A percentile compares a stretch with the other conserved stretches of the same genome.
Evolutionary conservation across 1,140 invertebrate genomes (phyloP).

Genomic region (Drosophila carrolli): DNA sequence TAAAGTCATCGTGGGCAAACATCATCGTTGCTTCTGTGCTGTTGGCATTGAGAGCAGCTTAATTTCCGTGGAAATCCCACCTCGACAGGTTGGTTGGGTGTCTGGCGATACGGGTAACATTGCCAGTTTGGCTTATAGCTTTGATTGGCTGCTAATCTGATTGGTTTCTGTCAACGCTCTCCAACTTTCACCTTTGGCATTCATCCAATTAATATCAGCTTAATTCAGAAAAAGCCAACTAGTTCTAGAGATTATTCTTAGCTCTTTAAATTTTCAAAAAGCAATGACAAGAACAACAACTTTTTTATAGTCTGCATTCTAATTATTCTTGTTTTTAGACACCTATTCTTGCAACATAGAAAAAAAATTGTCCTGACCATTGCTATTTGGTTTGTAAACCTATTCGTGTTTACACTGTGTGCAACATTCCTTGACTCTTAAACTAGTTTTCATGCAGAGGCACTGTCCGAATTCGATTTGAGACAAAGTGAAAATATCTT

Average conservation of each 20-base stretch:
- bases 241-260: background rate
- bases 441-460: slow-evolving; percentile 2
- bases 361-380: background rate
- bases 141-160: slow-evolving; percentile 59
- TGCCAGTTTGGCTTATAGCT: slow-evolving; percentile 24
- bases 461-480: slow-evolving; percentile 7
- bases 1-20: slow-evolving; percentile 10
- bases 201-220: background rate
- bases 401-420: background rate
- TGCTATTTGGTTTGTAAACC: background rate
- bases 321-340: too few species aligned
- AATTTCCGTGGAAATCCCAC: slow-evolving; percentile 51
- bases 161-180: slow-evolving; percentile 31
- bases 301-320: too few species aligned
- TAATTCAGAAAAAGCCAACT: background rate
- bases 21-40: background rate
- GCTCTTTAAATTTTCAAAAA: too few species aligned
- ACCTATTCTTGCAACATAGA: too few species aligned
- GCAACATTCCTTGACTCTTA: background rate
- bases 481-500: background rate
- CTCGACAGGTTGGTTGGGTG: background rate
- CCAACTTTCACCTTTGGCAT: background rate
- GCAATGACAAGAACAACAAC: too few species aligned
- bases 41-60: slow-evolving; percentile 43
- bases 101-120: background rate